These are phyloP conservation scores for Cavia aperea DNA, from an alignment of 2,113 vertebrate genomes.

Conservation along the genomic window DNA sequence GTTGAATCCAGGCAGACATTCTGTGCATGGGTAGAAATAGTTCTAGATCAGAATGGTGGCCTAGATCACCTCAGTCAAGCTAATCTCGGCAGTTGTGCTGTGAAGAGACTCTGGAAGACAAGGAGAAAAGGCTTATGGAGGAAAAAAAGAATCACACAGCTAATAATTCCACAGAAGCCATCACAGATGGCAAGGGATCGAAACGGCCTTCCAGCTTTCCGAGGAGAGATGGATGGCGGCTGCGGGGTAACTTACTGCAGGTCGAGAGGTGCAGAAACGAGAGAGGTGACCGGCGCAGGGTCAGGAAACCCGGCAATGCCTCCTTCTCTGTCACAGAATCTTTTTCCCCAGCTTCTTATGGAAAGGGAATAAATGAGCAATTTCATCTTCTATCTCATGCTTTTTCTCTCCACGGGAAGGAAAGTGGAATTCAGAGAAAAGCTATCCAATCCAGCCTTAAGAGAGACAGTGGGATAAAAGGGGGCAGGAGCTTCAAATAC, in stretches of 20 bases:
- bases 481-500: background rate
- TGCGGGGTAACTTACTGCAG: fast-evolving
- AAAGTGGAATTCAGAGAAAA: background rate
- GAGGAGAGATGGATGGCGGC: background rate
- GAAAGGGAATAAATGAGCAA: background rate
- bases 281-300: background rate
- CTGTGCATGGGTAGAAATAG: background rate
- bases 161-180: background rate
- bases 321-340: background rate
- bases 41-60: background rate
- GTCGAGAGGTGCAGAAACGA: background rate
- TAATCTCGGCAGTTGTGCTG: background rate
- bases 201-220: constrained; percentile 17
- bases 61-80: background rate
- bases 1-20: background rate
- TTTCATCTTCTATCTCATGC: background rate
- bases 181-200: background rate
- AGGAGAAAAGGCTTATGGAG: background rate
- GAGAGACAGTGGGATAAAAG: background rate
- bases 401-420: background rate
- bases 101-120: background rate
- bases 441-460: background rate
- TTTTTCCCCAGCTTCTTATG: background rate
- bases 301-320: background rate
- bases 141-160: background rate